A percentile compares a stretch with the other conserved stretches of the same genome.
Evolutionary conservation across 92 coral and sea anemone species (phyloP).

Genomic region (Heteractis magnifica): DNA sequence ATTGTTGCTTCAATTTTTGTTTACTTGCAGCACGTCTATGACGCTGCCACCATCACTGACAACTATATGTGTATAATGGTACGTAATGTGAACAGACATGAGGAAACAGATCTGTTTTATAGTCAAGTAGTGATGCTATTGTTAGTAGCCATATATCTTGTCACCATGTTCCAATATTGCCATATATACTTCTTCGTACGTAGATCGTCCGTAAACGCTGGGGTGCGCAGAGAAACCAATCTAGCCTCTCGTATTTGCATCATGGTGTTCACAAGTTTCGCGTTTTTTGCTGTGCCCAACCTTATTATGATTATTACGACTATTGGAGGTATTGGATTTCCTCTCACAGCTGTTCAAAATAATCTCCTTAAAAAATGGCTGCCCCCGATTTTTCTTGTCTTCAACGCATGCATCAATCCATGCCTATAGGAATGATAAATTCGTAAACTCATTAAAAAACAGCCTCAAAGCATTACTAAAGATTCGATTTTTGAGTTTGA

Average conservation of each 20-base stretch:
- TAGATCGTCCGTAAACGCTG: conserved; percentile 34
- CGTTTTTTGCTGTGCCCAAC: conserved; percentile 55
- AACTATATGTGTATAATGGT: conserved; percentile 52
- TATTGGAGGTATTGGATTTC: background rate
- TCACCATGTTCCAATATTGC: conserved; percentile 31
- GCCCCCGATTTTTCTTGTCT: conserved; percentile 50
- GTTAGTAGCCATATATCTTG: conserved; percentile 23
- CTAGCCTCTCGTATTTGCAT: conserved; percentile 49
- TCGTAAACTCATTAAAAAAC: conserved; percentile 24
- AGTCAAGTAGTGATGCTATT: conserved; percentile 42
- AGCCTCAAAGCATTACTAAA: background rate
- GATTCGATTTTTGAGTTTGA: background rate
- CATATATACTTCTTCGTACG: conserved; percentile 49
- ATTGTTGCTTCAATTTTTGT: conserved; percentile 19
- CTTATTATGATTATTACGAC: background rate
- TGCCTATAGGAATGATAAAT: conserved; percentile 59
- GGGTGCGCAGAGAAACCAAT: conserved; percentile 50
- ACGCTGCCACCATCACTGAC: conserved; percentile 31
- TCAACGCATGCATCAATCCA: conserved; percentile 57
- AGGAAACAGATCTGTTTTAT: conserved; percentile 18
- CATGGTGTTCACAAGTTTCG: conserved; percentile 49
- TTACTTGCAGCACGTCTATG: conserved; percentile 36
- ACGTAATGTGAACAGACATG: conserved; percentile 20
- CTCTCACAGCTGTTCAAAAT: background rate
- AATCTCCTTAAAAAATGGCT: conserved; percentile 36